Evolutionary conservation across 2,888 invertebrate species (phyloP).

Genomic region (Fragum fragum): DNA sequence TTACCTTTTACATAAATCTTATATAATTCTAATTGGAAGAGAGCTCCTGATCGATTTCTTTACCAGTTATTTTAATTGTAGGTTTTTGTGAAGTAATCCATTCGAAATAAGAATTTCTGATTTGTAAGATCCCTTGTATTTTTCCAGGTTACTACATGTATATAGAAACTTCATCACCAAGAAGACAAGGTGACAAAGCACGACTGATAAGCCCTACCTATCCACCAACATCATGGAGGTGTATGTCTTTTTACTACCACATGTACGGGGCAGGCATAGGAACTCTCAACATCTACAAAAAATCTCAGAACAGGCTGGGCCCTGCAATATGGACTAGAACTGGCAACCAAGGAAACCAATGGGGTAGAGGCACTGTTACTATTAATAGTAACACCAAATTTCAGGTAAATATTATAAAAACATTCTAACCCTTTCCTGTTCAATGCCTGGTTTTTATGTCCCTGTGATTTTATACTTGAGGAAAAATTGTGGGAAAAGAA

Average conservation of each 20-base stretch:
- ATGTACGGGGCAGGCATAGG: constrained; percentile 81
- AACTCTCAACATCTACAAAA: constrained; percentile 75
- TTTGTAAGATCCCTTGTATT: background rate
- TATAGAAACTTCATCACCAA: constrained; percentile 75
- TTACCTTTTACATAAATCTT: too few relatives aligned
- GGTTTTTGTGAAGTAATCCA: too few relatives aligned
- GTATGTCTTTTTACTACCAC: constrained; percentile 83
- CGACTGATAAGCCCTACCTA: constrained; percentile 75
- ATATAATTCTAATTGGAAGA: too few relatives aligned
- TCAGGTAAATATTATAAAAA: constrained; percentile 70
- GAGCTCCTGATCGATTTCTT: too few relatives aligned
- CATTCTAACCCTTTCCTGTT: too few relatives aligned
- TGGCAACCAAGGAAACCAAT: constrained; percentile 77
- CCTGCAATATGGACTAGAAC: constrained; percentile 75
- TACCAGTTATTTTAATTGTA: too few relatives aligned
- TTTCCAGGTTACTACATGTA: constrained; percentile 81
- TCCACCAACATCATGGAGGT: constrained; percentile 73
- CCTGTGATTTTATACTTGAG: too few relatives aligned
- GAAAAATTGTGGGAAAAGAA: too few relatives aligned
- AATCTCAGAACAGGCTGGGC: constrained; percentile 56
- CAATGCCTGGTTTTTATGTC: too few relatives aligned
- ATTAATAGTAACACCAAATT: constrained; percentile 74
- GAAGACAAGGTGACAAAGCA: constrained; percentile 72
- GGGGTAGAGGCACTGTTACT: constrained; percentile 79
- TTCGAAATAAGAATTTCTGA: too few relatives aligned